Base-by-base conservation (phyloP, 2,113 vertebrate species). In the Machaerirhynchus nigripectus region DNA sequence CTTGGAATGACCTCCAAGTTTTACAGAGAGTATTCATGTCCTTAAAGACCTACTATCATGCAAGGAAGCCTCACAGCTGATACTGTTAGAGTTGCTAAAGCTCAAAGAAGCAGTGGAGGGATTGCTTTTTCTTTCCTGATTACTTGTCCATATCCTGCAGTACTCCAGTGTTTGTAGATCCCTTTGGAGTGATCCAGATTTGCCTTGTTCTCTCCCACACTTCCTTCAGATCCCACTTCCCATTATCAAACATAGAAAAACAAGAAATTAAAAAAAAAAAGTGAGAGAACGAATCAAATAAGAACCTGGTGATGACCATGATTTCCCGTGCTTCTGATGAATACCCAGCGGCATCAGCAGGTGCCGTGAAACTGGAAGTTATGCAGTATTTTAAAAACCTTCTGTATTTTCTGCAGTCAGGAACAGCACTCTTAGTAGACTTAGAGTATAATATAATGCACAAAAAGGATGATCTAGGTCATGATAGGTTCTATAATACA, bases 311-410 rank as follows among this genome's bases (percentile, higher is more conserved):
- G 39, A 42, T 59, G 39, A 42, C 7, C 0, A 0, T 33, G 28
- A 74, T 74, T 77, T 52, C 17, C 47, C 4, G 0, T 31, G 13
- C 3, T 87, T 69, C 75, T 84, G 16, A 37, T 33, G 60, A 87
- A 70, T 30, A 28, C 16, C 42, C 35, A 6, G 1, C 10, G 39
- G 20, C 13, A 61, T 18, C 0, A 0, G 53, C 37, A 90, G 37
- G 17, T 81, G 18, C 27, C 30, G 1, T 5, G 15, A 81, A 53
- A 87, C 31, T 59, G 18, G 7, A 73, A 83, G 20, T 7, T 75
- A 2, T 37, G 42, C 8, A 42, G 44, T 67, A 55, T 75, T 78
- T 60, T 49, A 61, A 74, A 83, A 60, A 31, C 1, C 13, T 16
- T 17, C 21, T n/a, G 7, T 27, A 30, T 83, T 90, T 82, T 79